phyloP scores from a whole-genome alignment of 2,113 vertebrate species.

The Pogona vitticeps region DNA sequence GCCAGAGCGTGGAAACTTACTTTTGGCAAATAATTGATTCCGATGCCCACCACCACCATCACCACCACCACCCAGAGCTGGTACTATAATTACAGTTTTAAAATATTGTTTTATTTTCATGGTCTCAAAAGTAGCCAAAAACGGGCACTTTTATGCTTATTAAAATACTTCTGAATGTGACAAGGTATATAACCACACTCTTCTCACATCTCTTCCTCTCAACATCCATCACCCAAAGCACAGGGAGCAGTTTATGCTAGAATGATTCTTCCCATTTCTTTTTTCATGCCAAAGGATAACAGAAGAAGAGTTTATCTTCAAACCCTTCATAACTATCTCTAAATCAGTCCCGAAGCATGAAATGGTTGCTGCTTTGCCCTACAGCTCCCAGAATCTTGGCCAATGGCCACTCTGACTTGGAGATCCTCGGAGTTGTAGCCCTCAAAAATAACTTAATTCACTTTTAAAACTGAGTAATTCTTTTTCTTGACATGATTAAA shows the following conservation, averaged over 20 bases:
- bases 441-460: background rate
- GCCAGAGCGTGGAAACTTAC: too few species aligned
- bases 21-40: too few species aligned
- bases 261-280: background rate
- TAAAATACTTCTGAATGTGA: too few species aligned
- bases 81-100: too few species aligned
- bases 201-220: too few species aligned
- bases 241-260: background rate
- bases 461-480: background rate
- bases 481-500: background rate
- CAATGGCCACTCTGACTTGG: background rate
- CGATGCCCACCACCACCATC: too few species aligned
- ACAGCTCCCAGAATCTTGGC: background rate
- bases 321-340: background rate
- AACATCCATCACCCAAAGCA: background rate
- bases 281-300: background rate
- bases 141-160: too few species aligned
- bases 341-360: background rate
- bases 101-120: too few species aligned
- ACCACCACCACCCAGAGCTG: too few species aligned
- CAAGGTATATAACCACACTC: too few species aligned
- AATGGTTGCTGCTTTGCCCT: too few species aligned
- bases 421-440: background rate
- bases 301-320: background rate
- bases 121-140: too few species aligned